Percentiles rank a stretch among this genome's conserved stretches.
These are phyloP conservation scores for Drosophila basisetae DNA, from an alignment of 2,888 invertebrate species.

Conservation along the genomic window DNA sequence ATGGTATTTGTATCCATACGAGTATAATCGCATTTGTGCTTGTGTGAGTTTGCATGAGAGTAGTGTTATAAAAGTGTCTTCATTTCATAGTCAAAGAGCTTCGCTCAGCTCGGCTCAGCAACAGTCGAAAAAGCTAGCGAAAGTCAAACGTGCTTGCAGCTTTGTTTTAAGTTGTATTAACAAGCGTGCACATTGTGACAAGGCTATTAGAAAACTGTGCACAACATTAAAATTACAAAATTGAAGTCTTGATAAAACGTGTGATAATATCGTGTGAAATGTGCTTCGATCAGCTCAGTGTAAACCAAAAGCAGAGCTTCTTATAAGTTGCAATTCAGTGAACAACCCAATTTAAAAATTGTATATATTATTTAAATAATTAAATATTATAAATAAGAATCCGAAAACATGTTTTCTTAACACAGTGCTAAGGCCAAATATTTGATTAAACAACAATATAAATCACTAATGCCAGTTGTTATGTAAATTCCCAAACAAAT, in stretches of 20 bases:
- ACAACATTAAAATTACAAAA: slow-evolving; percentile 1
- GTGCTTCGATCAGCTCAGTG: background rate
- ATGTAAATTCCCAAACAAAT: slow-evolving; percentile 4
- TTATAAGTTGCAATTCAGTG: background rate
- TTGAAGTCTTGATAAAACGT: background rate
- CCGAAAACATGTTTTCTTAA: background rate
- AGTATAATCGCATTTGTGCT: background rate
- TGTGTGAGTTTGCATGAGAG: slow-evolving; percentile 1
- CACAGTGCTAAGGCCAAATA: background rate
- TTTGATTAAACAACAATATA: background rate
- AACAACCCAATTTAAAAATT: background rate
- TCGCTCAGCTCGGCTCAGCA: slow-evolving; percentile 14
- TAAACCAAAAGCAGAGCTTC: background rate
- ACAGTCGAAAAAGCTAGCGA: slow-evolving; percentile 36
- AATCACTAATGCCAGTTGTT: background rate
- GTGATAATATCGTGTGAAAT: background rate
- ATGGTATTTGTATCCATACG: background rate
- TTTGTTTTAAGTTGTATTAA: slow-evolving; percentile 25
- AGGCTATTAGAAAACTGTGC: slow-evolving; percentile 3
- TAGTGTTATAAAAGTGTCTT: slow-evolving; percentile 30
- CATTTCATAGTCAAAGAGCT: slow-evolving; percentile 40
- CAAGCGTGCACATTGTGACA: slow-evolving; percentile 53
- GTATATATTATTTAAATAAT: background rate
- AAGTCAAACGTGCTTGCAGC: slow-evolving; percentile 39
- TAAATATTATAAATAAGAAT: background rate